Base-by-base conservation (phyloP, 2,797 vertebrate species). In the Eremophila alpestris region DNA sequence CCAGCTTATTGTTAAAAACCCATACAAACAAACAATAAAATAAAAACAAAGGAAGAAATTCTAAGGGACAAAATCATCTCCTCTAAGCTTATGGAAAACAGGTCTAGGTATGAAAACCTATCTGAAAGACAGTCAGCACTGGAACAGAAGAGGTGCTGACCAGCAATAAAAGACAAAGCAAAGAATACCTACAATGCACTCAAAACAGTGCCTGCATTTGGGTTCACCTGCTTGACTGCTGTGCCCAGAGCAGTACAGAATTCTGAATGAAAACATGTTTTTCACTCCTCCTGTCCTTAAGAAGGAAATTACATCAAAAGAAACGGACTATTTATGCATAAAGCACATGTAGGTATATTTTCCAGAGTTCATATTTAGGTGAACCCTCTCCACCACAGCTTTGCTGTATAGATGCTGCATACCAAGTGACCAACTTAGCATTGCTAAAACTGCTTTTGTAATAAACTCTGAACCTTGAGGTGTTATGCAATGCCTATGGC, bases 321-420 rank as follows among this genome's bases (percentile, higher is more conserved):
- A 69, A n/a, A 24, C 5, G 3, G 15, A 62, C 2, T 30, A 60
- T 77, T 80, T 69, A 55, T 16, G 26, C 20, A 63, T 17, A 27
- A 67, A 89, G 52, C 0, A 2, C 9, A 9, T 0, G 12, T 13
- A 67, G 8, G 67, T 16, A 3, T 3, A 9, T 52, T 86, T 90
- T 52, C 34, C 52, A 34, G 14, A 40, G 16, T 69, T 80, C 17
- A 32, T 38, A n/a, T 38, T 58, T 40, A 38, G 43, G 21, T 62
- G 38, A 83, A 36, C 27, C 26, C 29, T 60, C 34, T 43, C 71
- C 16, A 85, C 18, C 10, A 23, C 1, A 51, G 49, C 40, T 83
- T 48, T 51, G 34, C 38, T 59, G 13, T 38, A 60, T 9, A 8
- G 46, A 20, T 41, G 18, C 46, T 78, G 62, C 26, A 60, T 17